Percentiles rank a stretch among this genome's conserved stretches.
Conservation (phyloP, 2,113 vertebrate genomes). For the Tiliqua scincoides region DNA sequence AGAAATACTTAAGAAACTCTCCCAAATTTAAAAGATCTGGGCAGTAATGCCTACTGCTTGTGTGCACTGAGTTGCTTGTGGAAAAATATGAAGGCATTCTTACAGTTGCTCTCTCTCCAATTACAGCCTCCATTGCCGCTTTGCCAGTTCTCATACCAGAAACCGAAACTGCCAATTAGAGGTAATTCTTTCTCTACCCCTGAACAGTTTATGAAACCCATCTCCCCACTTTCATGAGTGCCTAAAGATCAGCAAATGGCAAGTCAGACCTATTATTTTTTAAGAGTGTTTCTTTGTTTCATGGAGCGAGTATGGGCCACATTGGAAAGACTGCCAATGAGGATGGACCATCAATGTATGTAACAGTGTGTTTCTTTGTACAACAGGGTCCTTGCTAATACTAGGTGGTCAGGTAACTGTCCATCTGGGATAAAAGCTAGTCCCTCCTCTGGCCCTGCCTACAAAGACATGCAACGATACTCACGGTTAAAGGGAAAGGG, state of each 20-base stretch:
- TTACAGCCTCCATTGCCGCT: not conserved
- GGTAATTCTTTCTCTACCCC: not conserved
- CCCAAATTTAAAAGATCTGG: not conserved
- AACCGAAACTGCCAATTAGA: not conserved
- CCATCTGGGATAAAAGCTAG: not conserved
- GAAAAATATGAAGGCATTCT: not conserved
- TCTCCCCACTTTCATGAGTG: not conserved
- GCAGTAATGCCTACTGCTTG: not conserved
- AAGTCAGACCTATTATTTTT: not conserved
- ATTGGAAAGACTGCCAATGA: too few relatives aligned
- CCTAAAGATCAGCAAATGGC: not conserved
- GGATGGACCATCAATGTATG: too few relatives aligned
- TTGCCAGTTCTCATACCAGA: too few relatives aligned
- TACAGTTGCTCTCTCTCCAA: not conserved
- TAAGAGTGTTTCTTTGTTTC: too few relatives aligned
- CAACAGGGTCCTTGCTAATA: not conserved
- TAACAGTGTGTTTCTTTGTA: not conserved
- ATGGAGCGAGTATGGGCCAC: too few relatives aligned
- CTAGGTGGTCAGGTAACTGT: not conserved
- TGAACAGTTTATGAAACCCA: not conserved
- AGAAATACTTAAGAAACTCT: not conserved
- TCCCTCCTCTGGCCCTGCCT: not conserved
- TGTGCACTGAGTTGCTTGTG: not conserved
- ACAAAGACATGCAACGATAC: not conserved
- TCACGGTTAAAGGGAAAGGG: not conserved